Evolutionary conservation across 2,113 vertebrate genomes (phyloP).

Genomic region (Halcyon senegalensis): DNA sequence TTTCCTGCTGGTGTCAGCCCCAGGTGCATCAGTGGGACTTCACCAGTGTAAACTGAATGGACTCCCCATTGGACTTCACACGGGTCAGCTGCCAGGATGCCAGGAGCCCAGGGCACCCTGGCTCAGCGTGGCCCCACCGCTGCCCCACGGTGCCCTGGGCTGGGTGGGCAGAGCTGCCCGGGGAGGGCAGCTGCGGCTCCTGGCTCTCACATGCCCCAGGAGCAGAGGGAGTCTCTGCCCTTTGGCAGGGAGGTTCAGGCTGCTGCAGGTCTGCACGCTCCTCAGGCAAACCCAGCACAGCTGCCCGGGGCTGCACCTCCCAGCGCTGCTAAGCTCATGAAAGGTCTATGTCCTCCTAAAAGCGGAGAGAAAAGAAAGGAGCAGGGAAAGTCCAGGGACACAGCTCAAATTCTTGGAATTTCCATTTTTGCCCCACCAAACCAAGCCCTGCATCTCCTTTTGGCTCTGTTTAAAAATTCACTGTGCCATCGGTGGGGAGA

Average conservation of each 20-base stretch:
- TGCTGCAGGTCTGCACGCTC: not conserved
- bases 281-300: not conserved
- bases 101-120: rapidly evolving
- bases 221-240: rapidly evolving
- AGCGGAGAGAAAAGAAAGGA: not conserved
- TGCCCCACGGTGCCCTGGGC: not conserved
- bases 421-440: not conserved
- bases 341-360: not conserved
- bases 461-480: not conserved
- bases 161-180: not conserved
- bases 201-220: rapidly evolving
- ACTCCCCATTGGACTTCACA: rapidly evolving
- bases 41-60: rapidly evolving
- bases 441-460: not conserved
- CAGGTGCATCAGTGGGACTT: not conserved
- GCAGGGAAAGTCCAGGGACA: not conserved
- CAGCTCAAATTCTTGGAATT: not conserved
- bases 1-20: not conserved
- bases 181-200: not conserved
- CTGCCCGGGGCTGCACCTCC: not conserved
- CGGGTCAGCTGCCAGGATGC: rapidly evolving
- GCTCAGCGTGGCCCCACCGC: rapidly evolving
- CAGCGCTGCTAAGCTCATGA: not conserved
- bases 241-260: not conserved
- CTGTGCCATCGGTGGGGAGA: not conserved